Conservation (phyloP, 2,113 vertebrate species). For the Herpailurus yagouaroundi region DNA sequence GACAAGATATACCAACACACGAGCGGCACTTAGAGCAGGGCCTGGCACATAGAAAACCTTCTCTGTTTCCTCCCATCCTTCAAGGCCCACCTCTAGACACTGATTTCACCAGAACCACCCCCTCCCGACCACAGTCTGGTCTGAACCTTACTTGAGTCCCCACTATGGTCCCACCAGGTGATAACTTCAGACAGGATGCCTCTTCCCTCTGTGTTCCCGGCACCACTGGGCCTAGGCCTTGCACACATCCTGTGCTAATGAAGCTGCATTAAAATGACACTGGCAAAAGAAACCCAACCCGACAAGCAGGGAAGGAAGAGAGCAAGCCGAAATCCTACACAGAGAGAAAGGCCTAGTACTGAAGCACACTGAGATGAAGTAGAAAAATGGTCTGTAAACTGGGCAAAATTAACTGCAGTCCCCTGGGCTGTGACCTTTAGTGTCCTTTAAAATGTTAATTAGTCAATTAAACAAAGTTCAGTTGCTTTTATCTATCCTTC, state of each 20-base stretch:
- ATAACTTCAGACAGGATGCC: background rate
- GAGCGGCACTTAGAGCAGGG: background rate
- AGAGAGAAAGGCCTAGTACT: background rate
- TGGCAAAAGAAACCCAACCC: background rate
- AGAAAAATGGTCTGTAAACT: background rate
- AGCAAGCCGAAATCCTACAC: background rate
- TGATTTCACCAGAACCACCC: background rate
- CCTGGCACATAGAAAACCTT: background rate
- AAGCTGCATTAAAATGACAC: background rate
- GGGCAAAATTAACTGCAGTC: slow-evolving; percentile 29
- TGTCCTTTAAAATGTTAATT: slow-evolving; percentile 61
- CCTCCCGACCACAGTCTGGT: background rate
- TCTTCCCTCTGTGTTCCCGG: background rate
- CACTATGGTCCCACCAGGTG: background rate
- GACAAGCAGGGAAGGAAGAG: background rate
- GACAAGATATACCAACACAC: background rate
- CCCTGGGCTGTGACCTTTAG: slow-evolving; percentile 32
- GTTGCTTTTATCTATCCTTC: slow-evolving; percentile 41
- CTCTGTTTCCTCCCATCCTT: background rate
- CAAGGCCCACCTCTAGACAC: background rate
- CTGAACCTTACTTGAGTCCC: background rate
- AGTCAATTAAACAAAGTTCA: slow-evolving; percentile 51
- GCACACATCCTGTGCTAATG: background rate
- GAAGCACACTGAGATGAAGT: background rate
- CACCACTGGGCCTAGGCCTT: background rate